phyloP scores from a whole-genome alignment of 35 echinoderm and acorn worm species.

The Apostichopus parvimensis region DNA sequence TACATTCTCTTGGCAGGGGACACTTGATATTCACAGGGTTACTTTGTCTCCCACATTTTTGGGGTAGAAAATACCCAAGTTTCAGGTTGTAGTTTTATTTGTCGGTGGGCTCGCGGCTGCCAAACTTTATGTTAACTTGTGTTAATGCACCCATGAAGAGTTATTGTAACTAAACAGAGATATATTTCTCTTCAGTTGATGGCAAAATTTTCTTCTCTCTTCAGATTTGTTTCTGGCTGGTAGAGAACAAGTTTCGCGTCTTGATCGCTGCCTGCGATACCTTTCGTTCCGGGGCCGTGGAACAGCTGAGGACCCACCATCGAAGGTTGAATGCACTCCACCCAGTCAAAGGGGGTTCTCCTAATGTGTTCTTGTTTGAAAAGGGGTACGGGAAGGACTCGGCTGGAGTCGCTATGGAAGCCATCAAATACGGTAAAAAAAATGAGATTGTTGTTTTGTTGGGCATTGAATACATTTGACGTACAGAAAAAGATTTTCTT shows the following conservation, averaged over 20 bases:
- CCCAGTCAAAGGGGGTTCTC: constrained; percentile 59
- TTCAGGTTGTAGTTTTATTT: no score
- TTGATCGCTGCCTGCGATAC: constrained; percentile 97
- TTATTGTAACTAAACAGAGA: no score
- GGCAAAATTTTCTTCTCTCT: not conserved
- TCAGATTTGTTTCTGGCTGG: constrained; percentile 98
- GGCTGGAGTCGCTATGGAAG: constrained; percentile 97
- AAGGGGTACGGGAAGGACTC: constrained; percentile 99
- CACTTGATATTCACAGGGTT: no score
- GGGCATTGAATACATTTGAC: no score
- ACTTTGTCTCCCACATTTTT: no score
- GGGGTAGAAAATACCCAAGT: no score
- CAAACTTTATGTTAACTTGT: no score
- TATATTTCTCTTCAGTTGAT: not conserved
- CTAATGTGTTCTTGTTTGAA: constrained; percentile 85
- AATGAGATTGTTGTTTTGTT: no score
- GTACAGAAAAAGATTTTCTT: not conserved
- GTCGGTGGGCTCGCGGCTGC: no score
- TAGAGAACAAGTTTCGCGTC: constrained; percentile 94
- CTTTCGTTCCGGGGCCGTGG: constrained; percentile 90
- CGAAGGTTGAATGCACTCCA: constrained; percentile 89
- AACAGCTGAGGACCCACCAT: constrained; percentile 85
- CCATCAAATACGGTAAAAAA: constrained; percentile 91
- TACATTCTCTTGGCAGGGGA: no score
- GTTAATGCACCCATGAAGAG: no score